These are phyloP conservation scores for Hydropsyche betteni DNA, from an alignment of 2,888 invertebrate genomes.

Conservation along the genomic window DNA sequence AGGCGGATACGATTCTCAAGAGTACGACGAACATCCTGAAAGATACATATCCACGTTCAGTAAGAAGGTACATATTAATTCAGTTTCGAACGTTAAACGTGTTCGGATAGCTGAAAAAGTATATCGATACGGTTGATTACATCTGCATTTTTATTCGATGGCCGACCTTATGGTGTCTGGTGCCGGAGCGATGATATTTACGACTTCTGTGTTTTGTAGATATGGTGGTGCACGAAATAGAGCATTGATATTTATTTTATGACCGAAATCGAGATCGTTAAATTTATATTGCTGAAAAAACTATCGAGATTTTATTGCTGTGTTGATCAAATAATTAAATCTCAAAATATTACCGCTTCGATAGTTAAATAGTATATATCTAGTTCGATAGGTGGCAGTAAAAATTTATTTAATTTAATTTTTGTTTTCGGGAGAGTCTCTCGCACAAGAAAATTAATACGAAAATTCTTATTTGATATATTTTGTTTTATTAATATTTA, in stretches of 20 bases:
- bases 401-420: too few species aligned
- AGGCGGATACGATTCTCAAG: slow-evolving; percentile 86
- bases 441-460: too few species aligned
- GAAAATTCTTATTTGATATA: too few species aligned
- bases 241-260: too few species aligned
- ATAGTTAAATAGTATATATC: neutral
- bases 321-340: too few species aligned
- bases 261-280: too few species aligned
- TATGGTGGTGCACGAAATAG: neutral
- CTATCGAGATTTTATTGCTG: too few species aligned
- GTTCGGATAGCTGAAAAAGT: neutral
- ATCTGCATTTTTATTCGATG: slow-evolving; percentile 25
- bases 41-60: slow-evolving; percentile 95
- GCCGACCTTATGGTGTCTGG: neutral
- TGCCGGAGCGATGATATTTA: neutral
- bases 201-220: slow-evolving; percentile 4
- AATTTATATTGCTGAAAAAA: too few species aligned
- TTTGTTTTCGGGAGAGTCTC: too few species aligned
- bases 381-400: slow-evolving; percentile 3
- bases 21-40: slow-evolving; percentile 92
- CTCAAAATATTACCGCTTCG: too few species aligned
- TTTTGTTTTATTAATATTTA: too few species aligned
- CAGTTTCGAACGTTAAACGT: neutral
- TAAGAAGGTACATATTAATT: slow-evolving; percentile 71
- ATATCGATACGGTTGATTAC: slow-evolving; percentile 2